Evolutionary conservation across 1,140 invertebrate genomes (phyloP).

Genomic region (Macrotrachela quadricornifera): DNA sequence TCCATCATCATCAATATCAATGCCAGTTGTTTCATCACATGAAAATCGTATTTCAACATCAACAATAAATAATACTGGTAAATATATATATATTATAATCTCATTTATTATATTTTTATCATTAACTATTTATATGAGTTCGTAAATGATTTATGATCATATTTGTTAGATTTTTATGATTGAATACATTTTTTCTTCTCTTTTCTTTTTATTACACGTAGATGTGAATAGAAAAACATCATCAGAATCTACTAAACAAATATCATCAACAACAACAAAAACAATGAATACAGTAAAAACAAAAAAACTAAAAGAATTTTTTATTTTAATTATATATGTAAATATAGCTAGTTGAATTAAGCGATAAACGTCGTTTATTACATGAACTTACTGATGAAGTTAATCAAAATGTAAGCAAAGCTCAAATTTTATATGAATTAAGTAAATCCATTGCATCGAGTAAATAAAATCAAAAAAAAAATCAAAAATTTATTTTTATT

Average conservation of each 20-base stretch:
- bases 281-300: slow-evolving; percentile 35
- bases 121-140: neutral
- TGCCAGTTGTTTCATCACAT: too few relatives aligned
- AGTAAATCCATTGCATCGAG: slow-evolving; percentile 35
- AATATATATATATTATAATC: slow-evolving; percentile 33
- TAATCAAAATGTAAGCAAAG: slow-evolving; percentile 33
- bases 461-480: slow-evolving; percentile 4
- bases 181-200: neutral
- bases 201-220: too few relatives aligned
- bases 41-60: too few relatives aligned
- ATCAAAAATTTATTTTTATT: neutral
- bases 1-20: too few relatives aligned
- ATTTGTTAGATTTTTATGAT: neutral
- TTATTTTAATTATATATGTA: neutral
- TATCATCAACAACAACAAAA: slow-evolving; percentile 15
- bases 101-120: slow-evolving; percentile 29
- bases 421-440: slow-evolving; percentile 39
- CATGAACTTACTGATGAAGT: slow-evolving; percentile 38
- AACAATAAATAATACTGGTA: too few relatives aligned
- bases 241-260: slow-evolving; percentile 14
- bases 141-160: neutral
- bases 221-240: neutral
- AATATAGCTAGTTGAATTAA: slow-evolving; percentile 37
- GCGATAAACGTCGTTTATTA: slow-evolving; percentile 41
- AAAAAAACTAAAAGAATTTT: slow-evolving; percentile 25